Conservation (phyloP, 2,113 vertebrate genomes). For the Centropus bengalensis region DNA sequence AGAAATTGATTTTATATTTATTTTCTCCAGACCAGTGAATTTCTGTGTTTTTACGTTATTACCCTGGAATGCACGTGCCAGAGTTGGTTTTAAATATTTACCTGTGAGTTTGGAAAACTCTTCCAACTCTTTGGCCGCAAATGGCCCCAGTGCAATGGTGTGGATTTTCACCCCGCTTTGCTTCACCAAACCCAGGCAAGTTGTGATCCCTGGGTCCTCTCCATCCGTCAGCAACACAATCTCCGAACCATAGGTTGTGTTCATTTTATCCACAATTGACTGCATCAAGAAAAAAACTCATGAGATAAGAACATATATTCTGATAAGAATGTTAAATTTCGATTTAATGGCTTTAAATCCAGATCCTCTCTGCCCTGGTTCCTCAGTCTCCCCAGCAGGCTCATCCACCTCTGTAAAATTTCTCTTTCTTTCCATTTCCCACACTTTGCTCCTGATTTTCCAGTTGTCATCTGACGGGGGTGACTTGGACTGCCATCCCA, state of each 20-base stretch:
- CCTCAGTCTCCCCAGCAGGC: not conserved
- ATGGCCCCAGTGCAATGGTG: conserved; percentile 67
- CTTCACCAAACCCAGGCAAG: conserved; percentile 28
- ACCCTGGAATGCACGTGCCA: not conserved
- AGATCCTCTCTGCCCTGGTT: not conserved
- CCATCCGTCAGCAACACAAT: conserved; percentile 75
- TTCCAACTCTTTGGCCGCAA: conserved; percentile 56
- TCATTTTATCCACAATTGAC: conserved; percentile 33
- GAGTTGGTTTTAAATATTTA: not conserved
- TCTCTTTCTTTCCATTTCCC: not conserved
- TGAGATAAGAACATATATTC: not conserved
- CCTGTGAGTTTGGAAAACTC: conserved; percentile 55
- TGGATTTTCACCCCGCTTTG: conserved; percentile 64
- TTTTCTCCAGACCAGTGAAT: not conserved
- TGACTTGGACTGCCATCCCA: not conserved
- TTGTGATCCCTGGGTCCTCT: not conserved
- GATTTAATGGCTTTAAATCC: too few relatives aligned
- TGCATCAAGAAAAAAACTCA: conserved; percentile 8
- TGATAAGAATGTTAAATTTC: too few relatives aligned
- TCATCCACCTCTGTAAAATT: not conserved
- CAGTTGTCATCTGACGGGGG: not conserved
- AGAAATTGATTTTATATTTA: not conserved
- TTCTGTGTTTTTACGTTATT: not conserved
- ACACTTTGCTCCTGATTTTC: not conserved
- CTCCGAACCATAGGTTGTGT: conserved; percentile 63